Evolutionary conservation across 2,888 invertebrate species (phyloP), one percentile per base, ranked within the genome.

Genomic region (Volucella bombylans): DNA sequence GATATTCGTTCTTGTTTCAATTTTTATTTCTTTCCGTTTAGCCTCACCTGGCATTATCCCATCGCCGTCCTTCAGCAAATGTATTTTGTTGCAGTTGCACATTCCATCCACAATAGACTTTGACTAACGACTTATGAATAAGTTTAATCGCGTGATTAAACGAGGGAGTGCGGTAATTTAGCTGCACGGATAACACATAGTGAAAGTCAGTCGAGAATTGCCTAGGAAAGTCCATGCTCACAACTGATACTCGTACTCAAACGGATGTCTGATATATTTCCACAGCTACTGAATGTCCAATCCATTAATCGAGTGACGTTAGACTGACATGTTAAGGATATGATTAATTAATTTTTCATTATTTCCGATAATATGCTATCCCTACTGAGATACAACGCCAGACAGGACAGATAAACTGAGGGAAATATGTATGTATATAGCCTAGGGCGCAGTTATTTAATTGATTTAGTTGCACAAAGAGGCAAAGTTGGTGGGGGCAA

Each of bases 71-170:
- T 15, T 49, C 41, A 39, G 11, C 38, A 18, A 49, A 18, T 64
- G n/a, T 62, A 39, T 65, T 23, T 23, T 55, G 55, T 41, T 77
- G 68, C 45, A 43, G 10, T 38, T 45, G 41, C 68, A 69, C 50
- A 77, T 77, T 62, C 69, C 52, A 49, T 61, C 68, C 77, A 50
- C 10, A 11, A 1, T 61, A 41, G 86, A 87, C 87, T 87, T 87
- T 87, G 87, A 87, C 87, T 87, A 88, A 87, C 86, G 87, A 87
- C 82, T 87, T 86, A 87, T 88, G 87, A 87, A 87, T 87, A 87
- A 87, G 87, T 86, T 87, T 87, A 88, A 87, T 87, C 87, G 81
- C 62, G 45, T 55, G 61, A 54, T 72, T 61, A 61, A 77, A 71
- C 67, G 31, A 31, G 6, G 47, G 23, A 61, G 65, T 68, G 52